These are phyloP conservation scores for Atta cephalotes DNA, from an alignment of 1,140 invertebrate genomes.

Conservation along the genomic window DNA sequence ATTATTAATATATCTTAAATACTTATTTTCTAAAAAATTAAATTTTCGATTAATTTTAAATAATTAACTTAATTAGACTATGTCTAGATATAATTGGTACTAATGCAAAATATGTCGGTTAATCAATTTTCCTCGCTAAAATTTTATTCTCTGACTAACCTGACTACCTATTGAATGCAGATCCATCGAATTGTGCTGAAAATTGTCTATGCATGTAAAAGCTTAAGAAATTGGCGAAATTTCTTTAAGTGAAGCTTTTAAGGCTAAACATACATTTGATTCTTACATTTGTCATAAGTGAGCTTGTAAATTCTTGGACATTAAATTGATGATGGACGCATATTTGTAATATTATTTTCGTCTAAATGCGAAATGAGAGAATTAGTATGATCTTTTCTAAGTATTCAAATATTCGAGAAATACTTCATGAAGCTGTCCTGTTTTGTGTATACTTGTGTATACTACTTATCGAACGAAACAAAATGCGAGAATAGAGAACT, in stretches of 20 bases:
- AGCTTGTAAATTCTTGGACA: conserved; percentile 60
- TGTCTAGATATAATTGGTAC: neutral
- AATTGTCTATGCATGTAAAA: conserved; percentile 34
- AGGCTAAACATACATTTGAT: neutral
- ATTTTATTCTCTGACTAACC: neutral
- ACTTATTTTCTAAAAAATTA: neutral
- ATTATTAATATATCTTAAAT: neutral
- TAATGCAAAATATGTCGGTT: neutral
- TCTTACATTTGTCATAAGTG: conserved; percentile 41
- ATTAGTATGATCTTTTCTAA: conserved; percentile 1
- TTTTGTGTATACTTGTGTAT: neutral
- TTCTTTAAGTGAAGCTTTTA: conserved; percentile 22
- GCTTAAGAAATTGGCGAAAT: conserved; percentile 27
- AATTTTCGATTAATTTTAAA: neutral
- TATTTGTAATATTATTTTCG: conserved; percentile 12
- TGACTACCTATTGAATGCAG: neutral
- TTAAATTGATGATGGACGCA: neutral
- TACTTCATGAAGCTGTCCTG: neutral
- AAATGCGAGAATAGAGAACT: conserved; percentile 40
- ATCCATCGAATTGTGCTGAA: conserved; percentile 1
- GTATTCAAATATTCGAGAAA: conserved; percentile 5
- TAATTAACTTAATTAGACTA: neutral
- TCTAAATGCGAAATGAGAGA: conserved; percentile 13
- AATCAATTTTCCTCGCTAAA: neutral
- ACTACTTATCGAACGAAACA: neutral